These are phyloP conservation scores for Temnothorax rugatulus DNA, from an alignment of 2,888 invertebrate species.

Conservation along the genomic window DNA sequence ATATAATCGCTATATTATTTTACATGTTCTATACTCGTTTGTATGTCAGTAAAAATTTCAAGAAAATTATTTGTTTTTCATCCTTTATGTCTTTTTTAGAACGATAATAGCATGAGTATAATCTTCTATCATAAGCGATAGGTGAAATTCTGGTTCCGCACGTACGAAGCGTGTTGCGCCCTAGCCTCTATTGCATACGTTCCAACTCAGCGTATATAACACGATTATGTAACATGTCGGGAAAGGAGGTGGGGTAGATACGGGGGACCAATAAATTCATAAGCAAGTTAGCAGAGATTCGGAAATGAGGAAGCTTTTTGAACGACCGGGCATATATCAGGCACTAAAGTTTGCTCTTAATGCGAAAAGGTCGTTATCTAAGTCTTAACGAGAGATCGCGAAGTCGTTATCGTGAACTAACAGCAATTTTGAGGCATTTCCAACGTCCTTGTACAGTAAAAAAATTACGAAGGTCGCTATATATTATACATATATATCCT, in stretches of 20 bases:
- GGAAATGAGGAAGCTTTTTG: slow-evolving; percentile 39
- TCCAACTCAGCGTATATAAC: slow-evolving; percentile 34
- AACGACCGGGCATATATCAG: slow-evolving; percentile 43
- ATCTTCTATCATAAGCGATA: slow-evolving; percentile 19
- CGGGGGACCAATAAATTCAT: slow-evolving; percentile 41
- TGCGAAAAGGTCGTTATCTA: slow-evolving; percentile 46
- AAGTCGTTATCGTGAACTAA: slow-evolving; percentile 53
- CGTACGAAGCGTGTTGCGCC: neutral
- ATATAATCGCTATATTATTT: neutral
- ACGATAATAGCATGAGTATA: neutral
- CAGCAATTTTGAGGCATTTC: slow-evolving; percentile 17
- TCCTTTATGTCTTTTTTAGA: neutral
- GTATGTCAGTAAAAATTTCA: neutral
- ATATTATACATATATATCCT: neutral
- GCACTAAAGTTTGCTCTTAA: slow-evolving; percentile 40
- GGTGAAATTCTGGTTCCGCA: slow-evolving; percentile 11
- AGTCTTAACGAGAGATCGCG: slow-evolving; percentile 63
- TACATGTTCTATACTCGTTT: neutral
- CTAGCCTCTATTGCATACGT: neutral
- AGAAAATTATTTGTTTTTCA: neutral
- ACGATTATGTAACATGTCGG: slow-evolving; percentile 27
- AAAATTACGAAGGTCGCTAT: neutral
- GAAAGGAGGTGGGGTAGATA: neutral
- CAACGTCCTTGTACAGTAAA: neutral
- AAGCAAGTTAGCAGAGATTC: slow-evolving; percentile 44